Conservation (phyloP, 2,888 invertebrate species). For the Aromia moschata region DNA sequence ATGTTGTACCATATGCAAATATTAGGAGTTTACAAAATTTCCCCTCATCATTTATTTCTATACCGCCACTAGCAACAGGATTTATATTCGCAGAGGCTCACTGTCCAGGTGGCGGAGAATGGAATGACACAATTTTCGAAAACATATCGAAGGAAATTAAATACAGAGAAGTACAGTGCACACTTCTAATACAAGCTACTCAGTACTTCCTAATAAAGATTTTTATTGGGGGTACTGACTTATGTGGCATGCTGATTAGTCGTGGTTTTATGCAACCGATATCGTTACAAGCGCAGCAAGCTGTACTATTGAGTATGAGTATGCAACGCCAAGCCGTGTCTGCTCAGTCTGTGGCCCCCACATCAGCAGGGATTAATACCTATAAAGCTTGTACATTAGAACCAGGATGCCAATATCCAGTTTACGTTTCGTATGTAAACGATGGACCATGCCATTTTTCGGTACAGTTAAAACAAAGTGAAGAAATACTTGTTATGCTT, state of each 20-base stretch:
- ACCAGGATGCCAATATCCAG: conserved; percentile 70
- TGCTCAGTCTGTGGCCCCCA: conserved; percentile 47
- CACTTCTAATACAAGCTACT: conserved; percentile 56
- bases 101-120: conserved; percentile 61
- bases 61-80: conserved; percentile 69
- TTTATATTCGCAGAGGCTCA: conserved; percentile 69
- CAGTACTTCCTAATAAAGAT: conserved; percentile 63
- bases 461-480: conserved; percentile 73
- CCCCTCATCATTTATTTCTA: conserved; percentile 59
- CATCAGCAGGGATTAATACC: conserved; percentile 64
- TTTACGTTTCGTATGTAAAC: conserved; percentile 79
- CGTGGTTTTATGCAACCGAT: conserved; percentile 64
- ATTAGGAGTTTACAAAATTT: conserved; percentile 69
- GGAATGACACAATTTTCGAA: conserved; percentile 63
- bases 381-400: conserved; percentile 68
- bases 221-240: conserved; percentile 65
- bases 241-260: conserved; percentile 63
- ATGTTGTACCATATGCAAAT: conserved; percentile 68
- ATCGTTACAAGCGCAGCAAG: conserved; percentile 65
- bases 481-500: conserved; percentile 71
- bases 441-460: conserved; percentile 84
- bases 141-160: conserved; percentile 60
- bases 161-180: conserved; percentile 60
- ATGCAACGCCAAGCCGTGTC: conserved; percentile 56
- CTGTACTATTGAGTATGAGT: conserved; percentile 55